Evolutionary conservation across 1,140 invertebrate genomes (phyloP), one percentile per base, ranked within the genome.

Genomic region (Rhizoglyphus robini): DNA sequence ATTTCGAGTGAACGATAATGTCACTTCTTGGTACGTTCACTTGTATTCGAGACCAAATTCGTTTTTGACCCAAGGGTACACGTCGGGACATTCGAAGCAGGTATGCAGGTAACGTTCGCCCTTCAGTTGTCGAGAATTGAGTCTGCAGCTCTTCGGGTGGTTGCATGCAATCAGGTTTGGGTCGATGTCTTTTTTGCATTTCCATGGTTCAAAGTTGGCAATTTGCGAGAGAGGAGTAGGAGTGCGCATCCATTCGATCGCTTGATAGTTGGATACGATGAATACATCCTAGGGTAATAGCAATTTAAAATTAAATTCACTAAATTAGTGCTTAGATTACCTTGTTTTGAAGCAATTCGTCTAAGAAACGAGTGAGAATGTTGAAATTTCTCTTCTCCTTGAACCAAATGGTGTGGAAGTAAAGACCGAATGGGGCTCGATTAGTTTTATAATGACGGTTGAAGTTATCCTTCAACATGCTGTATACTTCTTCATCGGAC

Each of bases 241-340:
- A 72, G 91, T 92, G 73, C 93, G 90, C 74, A 96, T 92, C 91
- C 92, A 96, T 74, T 95, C 90, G 70, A 96, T 91, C 0, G 94
- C 90, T 81, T 94, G 89, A 68, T 89, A 81, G 78, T 89, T 88
- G 54, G 88, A 94, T 32, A 92, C 89, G 74, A 96, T 93, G 79
- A 93, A 95, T 15, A 95, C 90, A 73, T 96, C 90, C 72, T 88
- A 88, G 71, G 2, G n/a, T 27, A n/a, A 41, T 3, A 13, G 15
- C 1, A 48, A 48, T 18, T 1, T 23, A 49, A 4, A 64, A 36
- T 49, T 49, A 1, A 29, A 60, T n/a, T 46, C 13, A 60, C 18
- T 18, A 60, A 60, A 23, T 32, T 2, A 34, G 2, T 18, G 23
- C 48, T 49, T 27, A 8, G 15, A 15, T 20, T 63, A 64, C 63